These are phyloP conservation scores for Rhodinocichla rosea DNA, from an alignment of 2,113 vertebrate species.

Conservation along the genomic window DNA sequence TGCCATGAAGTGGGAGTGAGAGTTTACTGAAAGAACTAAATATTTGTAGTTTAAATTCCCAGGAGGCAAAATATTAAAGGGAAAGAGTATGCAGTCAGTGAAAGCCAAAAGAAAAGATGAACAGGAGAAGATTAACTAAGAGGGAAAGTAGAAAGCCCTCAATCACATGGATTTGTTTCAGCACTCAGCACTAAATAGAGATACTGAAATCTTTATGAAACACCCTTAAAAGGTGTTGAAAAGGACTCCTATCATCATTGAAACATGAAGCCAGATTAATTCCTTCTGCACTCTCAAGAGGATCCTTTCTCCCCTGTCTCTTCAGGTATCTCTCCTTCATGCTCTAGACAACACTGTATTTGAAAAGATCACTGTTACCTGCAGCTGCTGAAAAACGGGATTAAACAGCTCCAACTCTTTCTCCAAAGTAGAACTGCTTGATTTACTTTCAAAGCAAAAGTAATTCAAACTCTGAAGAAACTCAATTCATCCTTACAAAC, in stretches of 20 bases:
- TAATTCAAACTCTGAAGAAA: neutral
- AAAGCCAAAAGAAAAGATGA: neutral
- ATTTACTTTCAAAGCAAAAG: neutral
- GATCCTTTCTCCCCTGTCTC: neutral
- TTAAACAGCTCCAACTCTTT: neutral
- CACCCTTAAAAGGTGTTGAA: neutral
- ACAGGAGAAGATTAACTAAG: neutral
- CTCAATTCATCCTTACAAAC: neutral
- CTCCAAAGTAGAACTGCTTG: neutral
- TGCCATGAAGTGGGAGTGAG: neutral
- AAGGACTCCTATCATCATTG: neutral
- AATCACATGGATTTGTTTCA: neutral
- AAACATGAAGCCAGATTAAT: neutral
- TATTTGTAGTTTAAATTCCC: neutral
- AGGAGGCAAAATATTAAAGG: neutral
- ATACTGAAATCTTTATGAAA: neutral
- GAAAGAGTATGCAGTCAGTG: neutral
- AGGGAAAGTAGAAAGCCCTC: neutral
- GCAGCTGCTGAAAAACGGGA: neutral
- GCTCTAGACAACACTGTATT: neutral
- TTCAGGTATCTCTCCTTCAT: neutral
- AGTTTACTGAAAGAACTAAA: neutral
- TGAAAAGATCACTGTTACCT: neutral
- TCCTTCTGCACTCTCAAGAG: neutral
- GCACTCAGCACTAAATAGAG: neutral